phyloP scores from a whole-genome alignment of 2,797 vertebrate species.

The Coranthus polyacanthus region DNA sequence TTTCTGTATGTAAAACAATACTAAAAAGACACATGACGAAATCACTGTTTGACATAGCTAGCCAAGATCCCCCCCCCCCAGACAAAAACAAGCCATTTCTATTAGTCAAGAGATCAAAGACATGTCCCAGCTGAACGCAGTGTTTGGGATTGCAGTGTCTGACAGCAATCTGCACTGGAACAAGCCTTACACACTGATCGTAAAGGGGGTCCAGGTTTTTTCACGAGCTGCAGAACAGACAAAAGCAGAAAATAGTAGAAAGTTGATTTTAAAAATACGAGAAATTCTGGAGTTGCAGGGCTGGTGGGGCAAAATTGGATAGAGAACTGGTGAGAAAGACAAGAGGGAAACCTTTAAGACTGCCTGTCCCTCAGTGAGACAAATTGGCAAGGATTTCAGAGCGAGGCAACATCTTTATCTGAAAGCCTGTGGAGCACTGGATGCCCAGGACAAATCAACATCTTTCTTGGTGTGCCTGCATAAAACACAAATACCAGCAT shows the following conservation, averaged over 20 bases:
- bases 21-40: constrained; percentile 66
- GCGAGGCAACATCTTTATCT: constrained; percentile 71
- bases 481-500: constrained; percentile 70
- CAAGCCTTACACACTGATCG: constrained; percentile 69
- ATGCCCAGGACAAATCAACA: constrained; percentile 77
- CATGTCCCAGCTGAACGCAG: constrained; percentile 61
- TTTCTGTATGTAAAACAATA: constrained; percentile 52
- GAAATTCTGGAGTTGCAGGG: constrained; percentile 12
- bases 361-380: constrained; percentile 64
- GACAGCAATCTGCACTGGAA: constrained; percentile 74
- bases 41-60: constrained; percentile 79
- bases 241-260: constrained; percentile 28
- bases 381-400: constrained; percentile 77
- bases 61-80: constrained; percentile 63
- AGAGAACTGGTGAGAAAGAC: constrained; percentile 37
- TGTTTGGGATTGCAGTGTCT: constrained; percentile 70
- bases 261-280: constrained; percentile 9
- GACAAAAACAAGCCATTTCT: constrained; percentile 81
- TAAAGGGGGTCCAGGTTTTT: constrained; percentile 60
- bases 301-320: constrained; percentile 21
- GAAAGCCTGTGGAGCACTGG: constrained; percentile 64
- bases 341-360: constrained; percentile 46
- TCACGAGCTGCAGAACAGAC: background rate
- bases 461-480: constrained; percentile 67
- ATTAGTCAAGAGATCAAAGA: constrained; percentile 84